Evolutionary conservation across 2,888 invertebrate genomes (phyloP), one percentile per base, ranked within the genome.

Genomic region (Plebejus argus): DNA sequence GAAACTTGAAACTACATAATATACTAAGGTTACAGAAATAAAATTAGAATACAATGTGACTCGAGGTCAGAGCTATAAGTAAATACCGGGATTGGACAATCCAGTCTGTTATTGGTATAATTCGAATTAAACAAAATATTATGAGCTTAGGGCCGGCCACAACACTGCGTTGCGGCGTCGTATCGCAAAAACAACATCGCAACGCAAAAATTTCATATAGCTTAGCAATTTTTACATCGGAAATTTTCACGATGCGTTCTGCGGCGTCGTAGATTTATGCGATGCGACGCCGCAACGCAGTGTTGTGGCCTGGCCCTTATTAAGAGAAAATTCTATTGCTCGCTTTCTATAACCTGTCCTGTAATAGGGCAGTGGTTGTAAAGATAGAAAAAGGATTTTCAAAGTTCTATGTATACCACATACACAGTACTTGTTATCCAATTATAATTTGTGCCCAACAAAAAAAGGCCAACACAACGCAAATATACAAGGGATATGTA

Each of bases 1-100:
- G 61, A 23, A 61, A 23, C 23, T 92, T 84, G 91, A 91, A 83
- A 85, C 90, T 91, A 88, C 85, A 83, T 83, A 82, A 88, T 85
- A 10, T 3, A 23, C 12, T 61, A 23, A 58, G 20, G 20, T n/a
- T 58, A 58, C 58, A 23, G 20, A 23, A 61, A 61, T 23, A 61
- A 61, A 61, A 20, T 20, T 58, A n/a, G 58, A 61, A 61, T 61
- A 20, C 53, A 53, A 15, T 61, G 10, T 23, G 61, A 61, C 12
- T 61, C 10, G 20, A 10, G 23, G 61, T 61, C 7, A 7, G 20
- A 8, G 4, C 1, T 23, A 3, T 20, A 20, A 23, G 20, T n/a
- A 20, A 8, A 56, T 58, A 58, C 56, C 23, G 10, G 23, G 12
- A 61, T 3, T 61, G 23, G 10, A 61, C 10, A 20, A 23, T 61